Evolutionary conservation across 2,888 invertebrate species (phyloP), one percentile per base, ranked within the genome.

Genomic region (Parapristionchus giblindavisi): DNA sequence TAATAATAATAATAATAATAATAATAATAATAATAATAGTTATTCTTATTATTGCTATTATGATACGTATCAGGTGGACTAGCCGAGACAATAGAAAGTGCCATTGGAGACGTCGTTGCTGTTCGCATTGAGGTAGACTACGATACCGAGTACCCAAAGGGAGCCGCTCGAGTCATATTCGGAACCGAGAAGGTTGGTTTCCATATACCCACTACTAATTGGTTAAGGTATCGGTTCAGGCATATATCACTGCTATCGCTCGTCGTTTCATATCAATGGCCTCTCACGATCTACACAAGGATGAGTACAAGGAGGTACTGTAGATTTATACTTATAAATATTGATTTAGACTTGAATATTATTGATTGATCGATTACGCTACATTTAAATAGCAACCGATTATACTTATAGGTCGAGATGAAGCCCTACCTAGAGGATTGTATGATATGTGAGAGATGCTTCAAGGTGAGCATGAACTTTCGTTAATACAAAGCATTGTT

Each of bases 391-490:
- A 32, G 21, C 58, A 8, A 29, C 3, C 5, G 32, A 4, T 1
- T 27, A 21, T 3, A 43, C 21, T 58, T 60, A 27, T 24, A 72
- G 72, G 60, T 72, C 4, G 72, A 72, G 60, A 72, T 72, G 72
- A 72, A 72, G 72, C 72, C 72, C 14, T 72, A 72, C 48, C 72
- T 72, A 24, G 72, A 72, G n/a, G 72, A 72, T 27, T 72, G 72
- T 32, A 72, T 72, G 72, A 72, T 72, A 21, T 72, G 72, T 24
- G 72, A 72, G 24, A 29, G 48, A 32, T 72, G 72, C 48, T 58
- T 36, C 58, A 72, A 72, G 48, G 70, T 70, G 0, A 38, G 38
- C 24, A 8, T 27, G 6, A 29, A 36, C 2, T n/a, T 29, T 29
- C n/a, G n/a, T n/a, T n/a, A n/a, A n/a, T n/a, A n/a, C n/a, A n/a